Conservation (phyloP, 2,113 vertebrate species). For the Myrmecophaga tridactyla region DNA sequence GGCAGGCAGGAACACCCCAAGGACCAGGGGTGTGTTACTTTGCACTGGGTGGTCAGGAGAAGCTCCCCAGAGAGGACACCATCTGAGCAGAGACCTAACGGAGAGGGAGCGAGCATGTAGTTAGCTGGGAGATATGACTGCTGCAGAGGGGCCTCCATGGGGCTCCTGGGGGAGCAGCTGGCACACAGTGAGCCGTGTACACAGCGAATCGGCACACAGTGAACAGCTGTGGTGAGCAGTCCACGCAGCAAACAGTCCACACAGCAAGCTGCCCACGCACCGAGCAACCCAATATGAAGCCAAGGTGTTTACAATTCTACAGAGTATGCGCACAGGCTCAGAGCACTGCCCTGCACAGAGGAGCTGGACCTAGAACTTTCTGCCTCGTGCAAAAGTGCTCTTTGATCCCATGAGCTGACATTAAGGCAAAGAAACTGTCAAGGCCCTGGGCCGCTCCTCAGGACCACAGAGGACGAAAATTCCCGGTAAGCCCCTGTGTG, state of each 20-base stretch:
- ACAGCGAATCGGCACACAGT: no score
- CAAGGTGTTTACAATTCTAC: rapidly evolving
- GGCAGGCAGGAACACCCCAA: not conserved
- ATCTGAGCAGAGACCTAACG: not conserved
- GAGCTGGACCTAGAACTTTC: not conserved
- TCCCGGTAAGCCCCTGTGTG: not conserved
- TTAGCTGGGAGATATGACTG: not conserved
- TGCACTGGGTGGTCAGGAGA: not conserved
- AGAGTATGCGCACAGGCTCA: not conserved
- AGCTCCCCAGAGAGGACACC: not conserved
- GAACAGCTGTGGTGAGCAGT: no score
- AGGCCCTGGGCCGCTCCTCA: not conserved
- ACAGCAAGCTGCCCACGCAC: no score
- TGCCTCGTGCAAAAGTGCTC: not conserved
- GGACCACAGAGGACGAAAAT: not conserved
- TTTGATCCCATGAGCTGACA: not conserved
- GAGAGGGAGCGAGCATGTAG: not conserved
- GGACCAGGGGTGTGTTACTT: not conserved
- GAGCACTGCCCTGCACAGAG: no score
- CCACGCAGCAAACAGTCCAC: no score
- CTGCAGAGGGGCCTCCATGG: not conserved
- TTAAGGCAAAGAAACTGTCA: not conserved
- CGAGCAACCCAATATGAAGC: not conserved
- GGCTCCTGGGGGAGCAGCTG: not conserved
- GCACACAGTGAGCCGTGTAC: not conserved